Evolutionary conservation across 2,113 vertebrate species (phyloP).

Genomic region (Callionymus lyra): DNA sequence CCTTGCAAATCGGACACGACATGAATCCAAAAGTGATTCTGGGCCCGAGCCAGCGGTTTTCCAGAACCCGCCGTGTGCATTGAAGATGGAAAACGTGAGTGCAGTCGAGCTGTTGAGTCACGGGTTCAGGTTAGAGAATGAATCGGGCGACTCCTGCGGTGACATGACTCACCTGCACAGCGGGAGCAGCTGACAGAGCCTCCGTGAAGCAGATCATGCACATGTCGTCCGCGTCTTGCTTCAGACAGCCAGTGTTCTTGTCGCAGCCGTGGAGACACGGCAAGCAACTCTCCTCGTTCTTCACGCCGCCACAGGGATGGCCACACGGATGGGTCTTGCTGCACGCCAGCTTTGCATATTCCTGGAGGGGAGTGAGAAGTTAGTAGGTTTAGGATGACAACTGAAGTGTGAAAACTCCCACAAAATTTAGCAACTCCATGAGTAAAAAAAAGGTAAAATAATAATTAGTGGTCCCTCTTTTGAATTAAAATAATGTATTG

Average conservation of each 20-base stretch:
- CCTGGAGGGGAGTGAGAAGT: constrained; percentile 56
- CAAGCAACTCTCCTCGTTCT: constrained; percentile 86
- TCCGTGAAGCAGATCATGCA: constrained; percentile 99
- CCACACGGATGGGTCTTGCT: constrained; percentile 92
- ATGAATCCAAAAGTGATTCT: constrained; percentile 98
- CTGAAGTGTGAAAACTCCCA: neutral
- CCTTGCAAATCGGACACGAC: constrained; percentile 98
- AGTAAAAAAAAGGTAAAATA: too few relatives aligned
- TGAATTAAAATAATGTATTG: too few relatives aligned
- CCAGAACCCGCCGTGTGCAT: constrained; percentile 89
- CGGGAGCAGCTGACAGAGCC: constrained; percentile 93
- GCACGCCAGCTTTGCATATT: constrained; percentile 92
- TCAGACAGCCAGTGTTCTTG: constrained; percentile 78
- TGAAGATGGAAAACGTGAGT: constrained; percentile 97
- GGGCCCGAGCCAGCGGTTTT: constrained; percentile 96
- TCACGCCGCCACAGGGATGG: constrained; percentile 91
- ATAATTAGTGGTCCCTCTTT: too few relatives aligned
- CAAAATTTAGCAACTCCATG: neutral
- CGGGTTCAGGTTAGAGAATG: too few relatives aligned
- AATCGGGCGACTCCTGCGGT: neutral
- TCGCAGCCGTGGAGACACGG: constrained; percentile 94
- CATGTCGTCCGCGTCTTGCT: constrained; percentile 98
- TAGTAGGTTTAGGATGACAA: neutral
- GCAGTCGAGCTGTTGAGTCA: constrained; percentile 80
- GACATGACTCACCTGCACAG: constrained; percentile 77